Base-by-base conservation (phyloP, 2,797 vertebrate genomes). In the Ctenosaura bakeri region DNA sequence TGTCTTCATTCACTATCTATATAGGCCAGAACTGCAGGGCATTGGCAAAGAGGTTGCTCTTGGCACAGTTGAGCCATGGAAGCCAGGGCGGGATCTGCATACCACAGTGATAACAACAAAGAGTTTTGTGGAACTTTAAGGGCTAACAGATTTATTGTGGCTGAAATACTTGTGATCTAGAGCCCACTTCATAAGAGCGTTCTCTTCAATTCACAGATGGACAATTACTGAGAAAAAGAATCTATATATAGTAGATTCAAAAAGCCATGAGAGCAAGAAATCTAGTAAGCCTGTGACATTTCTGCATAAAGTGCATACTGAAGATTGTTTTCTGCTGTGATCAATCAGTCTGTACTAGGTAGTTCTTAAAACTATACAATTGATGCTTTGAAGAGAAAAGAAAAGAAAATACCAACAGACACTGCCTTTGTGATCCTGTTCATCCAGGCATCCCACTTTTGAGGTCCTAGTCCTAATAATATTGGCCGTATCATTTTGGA, bases 91-190 rank as follows among this genome's bases (percentile, higher is more conserved):
- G 54, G n/a, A 62, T 89, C 35, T 83, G 26, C 69, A 76, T 64
- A 77, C 73, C 71, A 77, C 71, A 84, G 54, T 64, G 80, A 84
- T 76, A 83, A 88, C 42, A 85, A 69, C 83, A 79, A 79, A 81
- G 64, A 52, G 50, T 22, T 78, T 88, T 88, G 78, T 82, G 87
- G 87, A 66, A 83, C 79, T 80, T 74, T 88, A 83, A 88, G 83
- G 54, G 73, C 79, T 74, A 83, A 62, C 80, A 83, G 87, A 88
- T 88, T 74, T 88, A 83, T 88, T 88, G 52, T 83, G 69, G 80
- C 52, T 59, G 1, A 74, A 83, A 54, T 46, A 59, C 29, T 83
- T 88, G 87, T 59, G 66, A 83, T n/a, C 79, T 88, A 42, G 16
- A 74, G 52, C 54, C 77, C 69, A 82, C 66, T 73, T 83, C 87